phyloP scores from a whole-genome alignment of 1,140 invertebrate genomes.

The Leptinotarsa texana region DNA sequence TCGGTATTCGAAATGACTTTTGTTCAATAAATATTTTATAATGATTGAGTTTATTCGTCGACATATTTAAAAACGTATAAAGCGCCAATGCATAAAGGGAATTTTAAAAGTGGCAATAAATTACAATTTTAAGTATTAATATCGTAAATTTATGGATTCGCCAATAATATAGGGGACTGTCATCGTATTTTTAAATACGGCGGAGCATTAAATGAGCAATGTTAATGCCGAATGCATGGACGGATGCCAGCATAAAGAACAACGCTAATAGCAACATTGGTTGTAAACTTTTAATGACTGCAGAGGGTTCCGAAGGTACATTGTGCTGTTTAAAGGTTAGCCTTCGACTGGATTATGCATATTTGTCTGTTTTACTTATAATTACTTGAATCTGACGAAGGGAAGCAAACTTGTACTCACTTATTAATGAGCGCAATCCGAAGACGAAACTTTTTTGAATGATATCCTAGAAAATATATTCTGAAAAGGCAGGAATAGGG shows the following conservation, averaged over 20 bases:
- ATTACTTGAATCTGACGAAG: neutral
- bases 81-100: conserved; percentile 27
- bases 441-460: no score
- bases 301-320: conserved; percentile 32
- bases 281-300: conserved; percentile 39
- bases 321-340: conserved; percentile 33
- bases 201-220: conserved; percentile 41
- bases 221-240: conserved; percentile 40
- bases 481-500: no score
- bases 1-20: neutral
- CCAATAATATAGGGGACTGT: conserved; percentile 45
- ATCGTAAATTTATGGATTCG: conserved; percentile 43
- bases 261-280: conserved; percentile 43
- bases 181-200: conserved; percentile 41
- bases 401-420: no score
- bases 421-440: no score
- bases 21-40: conserved; percentile 33
- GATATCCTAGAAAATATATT: no score
- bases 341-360: neutral
- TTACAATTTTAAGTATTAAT: conserved; percentile 42
- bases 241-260: conserved; percentile 39
- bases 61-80: conserved; percentile 30
- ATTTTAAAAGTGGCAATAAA: conserved; percentile 40
- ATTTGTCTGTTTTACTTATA: neutral
- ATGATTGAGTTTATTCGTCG: conserved; percentile 25